These are phyloP conservation scores for Acrocephalus arundinaceus DNA, from an alignment of 2,113 vertebrate genomes.

Conservation along the genomic window DNA sequence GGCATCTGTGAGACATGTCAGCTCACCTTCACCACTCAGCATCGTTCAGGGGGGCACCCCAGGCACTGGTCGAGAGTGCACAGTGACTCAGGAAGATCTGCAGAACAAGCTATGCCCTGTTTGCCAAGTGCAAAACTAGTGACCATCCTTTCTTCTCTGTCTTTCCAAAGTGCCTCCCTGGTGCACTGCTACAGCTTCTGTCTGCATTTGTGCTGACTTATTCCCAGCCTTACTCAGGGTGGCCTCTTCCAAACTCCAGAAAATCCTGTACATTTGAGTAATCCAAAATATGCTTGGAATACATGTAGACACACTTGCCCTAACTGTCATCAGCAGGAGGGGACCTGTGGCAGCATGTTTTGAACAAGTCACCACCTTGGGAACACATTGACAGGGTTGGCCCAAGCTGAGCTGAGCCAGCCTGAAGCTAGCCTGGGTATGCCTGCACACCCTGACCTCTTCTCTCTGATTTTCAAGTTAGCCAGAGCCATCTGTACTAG, in stretches of 20 bases:
- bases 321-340: not conserved
- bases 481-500: not conserved
- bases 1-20: not conserved
- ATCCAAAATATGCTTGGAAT: not conserved
- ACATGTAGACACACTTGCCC: not conserved
- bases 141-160: not conserved
- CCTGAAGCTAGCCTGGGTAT: not conserved
- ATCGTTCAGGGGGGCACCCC: accelerated
- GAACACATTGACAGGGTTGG: not conserved
- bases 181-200: not conserved
- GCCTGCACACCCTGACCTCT: not conserved
- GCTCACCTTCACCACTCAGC: not conserved
- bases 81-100: not conserved
- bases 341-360: not conserved
- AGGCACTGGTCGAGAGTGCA: not conserved
- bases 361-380: not conserved
- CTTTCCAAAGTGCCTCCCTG: not conserved
- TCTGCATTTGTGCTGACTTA: not conserved
- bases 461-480: not conserved
- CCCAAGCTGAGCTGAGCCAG: not conserved
- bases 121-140: not conserved
- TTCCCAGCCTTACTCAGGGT: not conserved
- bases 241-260: not conserved
- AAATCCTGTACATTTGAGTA: not conserved
- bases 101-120: not conserved